Base-by-base conservation (phyloP, 2,888 invertebrate species). In the Argyra leucocephala region DNA sequence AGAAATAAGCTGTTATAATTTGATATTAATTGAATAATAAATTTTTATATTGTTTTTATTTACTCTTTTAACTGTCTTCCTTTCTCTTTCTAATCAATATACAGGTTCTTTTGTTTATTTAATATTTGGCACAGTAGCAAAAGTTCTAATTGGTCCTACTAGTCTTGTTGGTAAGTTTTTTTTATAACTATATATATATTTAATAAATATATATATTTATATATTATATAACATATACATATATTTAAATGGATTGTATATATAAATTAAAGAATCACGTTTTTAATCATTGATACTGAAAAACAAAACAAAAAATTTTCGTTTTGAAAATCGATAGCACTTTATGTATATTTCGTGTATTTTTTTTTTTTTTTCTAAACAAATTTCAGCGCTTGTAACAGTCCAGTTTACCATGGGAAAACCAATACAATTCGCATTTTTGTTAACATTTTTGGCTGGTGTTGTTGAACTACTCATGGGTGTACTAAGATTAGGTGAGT, bases 131-230 rank as follows among this genome's bases (percentile, higher is more conserved):
- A 92, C 93, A 5, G 88, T 91, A 69, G 88, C 87, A 78, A 88
- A 90, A 80, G 91, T 91, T 22, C 90, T 90, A 18, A 91, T 92
- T 70, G 92, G 96, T 22, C 94, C 96, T 0, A 95, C 96, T 0
- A 93, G 94, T 72, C 85, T 96, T 22, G 78, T 79, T 48, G 48
- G 48, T 48, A 48, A 48, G 48, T 48, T n/a, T n/a, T n/a, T n/a
- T n/a, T n/a, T n/a, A n/a, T n/a, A n/a, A n/a, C n/a, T n/a, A n/a
- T n/a, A n/a, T n/a, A n/a, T n/a, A n/a, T n/a, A n/a, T n/a, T n/a
- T n/a, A n/a, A n/a, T n/a, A n/a, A n/a, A 26, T 26, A 26, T 26
- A 26, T 6, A 31, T 31, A 31, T 12, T 31, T 31, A 10, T 31
- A 31, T 7, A 31, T 31, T 31, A 26, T 26, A 26, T 26, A 26